Evolutionary conservation across 2,888 invertebrate genomes (phyloP).

Genomic region (Rhodophaea formosa): DNA sequence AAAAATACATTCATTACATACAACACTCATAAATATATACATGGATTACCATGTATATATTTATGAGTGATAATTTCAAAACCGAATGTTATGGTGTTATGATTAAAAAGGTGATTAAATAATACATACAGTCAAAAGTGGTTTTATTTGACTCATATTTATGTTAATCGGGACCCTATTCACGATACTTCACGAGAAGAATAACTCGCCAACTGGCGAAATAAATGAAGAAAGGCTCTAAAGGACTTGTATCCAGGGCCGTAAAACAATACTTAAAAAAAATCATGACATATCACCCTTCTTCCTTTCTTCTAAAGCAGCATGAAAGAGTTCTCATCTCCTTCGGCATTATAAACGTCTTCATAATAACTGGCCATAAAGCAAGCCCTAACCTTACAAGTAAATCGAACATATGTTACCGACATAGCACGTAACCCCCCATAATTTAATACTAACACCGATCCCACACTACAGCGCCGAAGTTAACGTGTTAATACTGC

Average conservation of each 20-base stretch:
- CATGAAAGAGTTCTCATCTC: too few relatives aligned
- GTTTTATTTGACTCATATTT: constrained; percentile 13
- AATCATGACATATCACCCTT: too few relatives aligned
- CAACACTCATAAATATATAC: not conserved
- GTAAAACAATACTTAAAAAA: too few relatives aligned
- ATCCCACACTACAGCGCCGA: constrained; percentile 47
- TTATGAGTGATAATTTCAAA: not conserved
- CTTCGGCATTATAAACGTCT: not conserved
- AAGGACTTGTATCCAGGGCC: too few relatives aligned
- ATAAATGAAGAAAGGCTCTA: too few relatives aligned
- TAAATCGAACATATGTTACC: not conserved
- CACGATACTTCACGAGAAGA: too few relatives aligned
- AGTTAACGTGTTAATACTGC: constrained; percentile 70
- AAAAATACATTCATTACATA: not conserved
- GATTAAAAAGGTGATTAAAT: constrained; percentile 18
- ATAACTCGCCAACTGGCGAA: too few relatives aligned
- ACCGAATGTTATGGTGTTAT: constrained; percentile 14
- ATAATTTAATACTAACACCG: constrained; percentile 69
- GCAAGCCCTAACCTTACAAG: constrained; percentile 1
- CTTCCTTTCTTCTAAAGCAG: too few relatives aligned
- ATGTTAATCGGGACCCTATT: not conserved
- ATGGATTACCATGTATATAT: not conserved
- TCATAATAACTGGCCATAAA: not conserved
- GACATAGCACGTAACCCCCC: constrained; percentile 38
- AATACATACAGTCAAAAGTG: constrained; percentile 15